These are phyloP conservation scores for Drosophila burlai DNA, from an alignment of 1,140 invertebrate genomes.

Conservation along the genomic window DNA sequence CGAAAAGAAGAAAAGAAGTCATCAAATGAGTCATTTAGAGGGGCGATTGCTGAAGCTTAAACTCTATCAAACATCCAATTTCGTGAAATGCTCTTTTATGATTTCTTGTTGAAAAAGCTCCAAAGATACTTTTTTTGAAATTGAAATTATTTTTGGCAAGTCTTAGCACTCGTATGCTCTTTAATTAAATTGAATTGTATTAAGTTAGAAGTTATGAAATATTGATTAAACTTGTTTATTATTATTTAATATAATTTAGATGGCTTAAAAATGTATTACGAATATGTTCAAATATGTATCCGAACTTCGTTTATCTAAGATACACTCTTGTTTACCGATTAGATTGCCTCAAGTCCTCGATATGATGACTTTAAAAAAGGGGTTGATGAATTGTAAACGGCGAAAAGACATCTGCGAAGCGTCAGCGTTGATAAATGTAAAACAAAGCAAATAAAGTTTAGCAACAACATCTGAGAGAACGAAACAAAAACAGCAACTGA, in stretches of 20 bases:
- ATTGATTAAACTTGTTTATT: background rate
- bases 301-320: conserved; percentile 1
- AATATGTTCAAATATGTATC: background rate
- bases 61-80: conserved; percentile 30
- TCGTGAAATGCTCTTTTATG: no score
- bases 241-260: background rate
- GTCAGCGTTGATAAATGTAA: conserved; percentile 64
- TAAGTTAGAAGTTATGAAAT: background rate
- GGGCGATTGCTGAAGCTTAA: background rate
- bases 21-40: conserved; percentile 19
- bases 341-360: background rate
- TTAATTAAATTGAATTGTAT: background rate
- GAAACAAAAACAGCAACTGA: conserved; percentile 50
- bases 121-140: background rate
- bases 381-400: conserved; percentile 43
- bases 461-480: conserved; percentile 54
- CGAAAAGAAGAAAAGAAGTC: conserved; percentile 44
- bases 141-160: background rate
- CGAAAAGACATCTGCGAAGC: conserved; percentile 47
- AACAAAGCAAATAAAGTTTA: conserved; percentile 53
- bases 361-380: conserved; percentile 41
- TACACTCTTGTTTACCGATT: conserved; percentile 5
- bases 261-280: background rate
- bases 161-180: background rate
- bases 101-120: conserved; percentile 4